Conservation (phyloP, 2,888 invertebrate species). For the Scelioninae gen. 2 region DNA sequence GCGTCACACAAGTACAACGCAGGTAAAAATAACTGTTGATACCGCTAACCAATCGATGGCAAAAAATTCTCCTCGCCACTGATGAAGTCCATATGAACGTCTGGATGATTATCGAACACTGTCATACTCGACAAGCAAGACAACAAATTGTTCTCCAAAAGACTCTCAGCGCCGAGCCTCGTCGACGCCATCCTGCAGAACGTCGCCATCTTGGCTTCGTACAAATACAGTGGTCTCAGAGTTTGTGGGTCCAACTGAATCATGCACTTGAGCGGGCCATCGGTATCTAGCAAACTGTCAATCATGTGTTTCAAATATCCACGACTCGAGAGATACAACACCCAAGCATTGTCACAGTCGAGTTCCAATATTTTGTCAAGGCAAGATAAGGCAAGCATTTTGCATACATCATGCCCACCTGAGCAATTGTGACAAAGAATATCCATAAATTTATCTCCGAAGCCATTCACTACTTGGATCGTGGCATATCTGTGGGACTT, state of each 20-base stretch:
- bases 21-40: conserved; percentile 89
- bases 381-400: conserved; percentile 90
- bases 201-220: conserved; percentile 91
- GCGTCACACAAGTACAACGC: conserved; percentile 88
- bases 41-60: conserved; percentile 82
- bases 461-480: conserved; percentile 81
- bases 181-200: conserved; percentile 83
- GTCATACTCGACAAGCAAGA: conserved; percentile 82
- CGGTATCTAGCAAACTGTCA: conserved; percentile 86
- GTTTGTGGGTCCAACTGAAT: conserved; percentile 82
- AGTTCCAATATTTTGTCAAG: conserved; percentile 87
- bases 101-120: conserved; percentile 85
- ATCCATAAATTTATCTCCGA: conserved; percentile 88
- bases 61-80: conserved; percentile 76
- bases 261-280: conserved; percentile 81
- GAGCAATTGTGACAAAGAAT: conserved; percentile 90
- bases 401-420: conserved; percentile 91
- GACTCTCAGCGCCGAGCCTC: conserved; percentile 80
- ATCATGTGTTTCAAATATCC: conserved; percentile 90
- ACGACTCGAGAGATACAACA: conserved; percentile 79
- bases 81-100: conserved; percentile 75
- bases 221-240: conserved; percentile 87
- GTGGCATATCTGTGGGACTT: conserved; percentile 75
- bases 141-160: conserved; percentile 79
- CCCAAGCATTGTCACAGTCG: conserved; percentile 83